Percentiles rank a stretch among this genome's conserved stretches.
phyloP scores from a whole-genome alignment of 23 tunicate species.

The Ascidia mentula region DNA sequence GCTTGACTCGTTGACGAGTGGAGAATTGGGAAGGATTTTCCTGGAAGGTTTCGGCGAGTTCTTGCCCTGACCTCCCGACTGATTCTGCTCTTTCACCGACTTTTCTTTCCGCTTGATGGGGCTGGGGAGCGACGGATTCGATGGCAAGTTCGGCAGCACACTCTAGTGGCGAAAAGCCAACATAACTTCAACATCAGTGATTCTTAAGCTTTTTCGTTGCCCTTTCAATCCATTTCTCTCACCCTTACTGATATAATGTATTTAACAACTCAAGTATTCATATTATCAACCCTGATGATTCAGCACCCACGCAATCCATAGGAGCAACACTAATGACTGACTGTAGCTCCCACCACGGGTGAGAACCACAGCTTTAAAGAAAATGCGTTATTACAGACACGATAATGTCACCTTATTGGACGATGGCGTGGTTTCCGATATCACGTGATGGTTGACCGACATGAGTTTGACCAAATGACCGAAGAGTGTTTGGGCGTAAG shows the following conservation, averaged over 20 bases:
- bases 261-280: too few species aligned
- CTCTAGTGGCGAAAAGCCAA: conserved; percentile 29
- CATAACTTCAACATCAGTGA: too few species aligned
- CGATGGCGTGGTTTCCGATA: conserved; percentile 48
- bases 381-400: too few species aligned
- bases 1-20: not conserved
- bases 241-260: too few species aligned
- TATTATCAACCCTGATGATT: too few species aligned
- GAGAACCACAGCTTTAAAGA: too few species aligned
- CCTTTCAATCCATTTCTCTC: too few species aligned
- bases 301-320: too few species aligned
- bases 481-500: conserved; percentile 44
- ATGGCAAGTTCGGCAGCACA: conserved; percentile 43
- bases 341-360: too few species aligned
- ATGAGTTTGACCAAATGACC: conserved; percentile 60
- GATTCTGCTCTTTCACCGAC: not conserved
- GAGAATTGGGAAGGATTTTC: conserved; percentile 24
- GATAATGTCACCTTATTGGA: conserved; percentile 44
- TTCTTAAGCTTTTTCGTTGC: too few species aligned
- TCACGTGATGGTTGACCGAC: conserved; percentile 81
- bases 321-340: too few species aligned
- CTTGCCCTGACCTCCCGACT: conserved; percentile 3
- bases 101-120: conserved; percentile 68
- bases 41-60: conserved; percentile 37
- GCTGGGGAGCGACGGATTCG: conserved; percentile 51